A percentile compares a stretch with the other conserved stretches of the same genome.
Evolutionary conservation across 2,888 invertebrate species (phyloP).

Genomic region (Caradrina kadenii): DNA sequence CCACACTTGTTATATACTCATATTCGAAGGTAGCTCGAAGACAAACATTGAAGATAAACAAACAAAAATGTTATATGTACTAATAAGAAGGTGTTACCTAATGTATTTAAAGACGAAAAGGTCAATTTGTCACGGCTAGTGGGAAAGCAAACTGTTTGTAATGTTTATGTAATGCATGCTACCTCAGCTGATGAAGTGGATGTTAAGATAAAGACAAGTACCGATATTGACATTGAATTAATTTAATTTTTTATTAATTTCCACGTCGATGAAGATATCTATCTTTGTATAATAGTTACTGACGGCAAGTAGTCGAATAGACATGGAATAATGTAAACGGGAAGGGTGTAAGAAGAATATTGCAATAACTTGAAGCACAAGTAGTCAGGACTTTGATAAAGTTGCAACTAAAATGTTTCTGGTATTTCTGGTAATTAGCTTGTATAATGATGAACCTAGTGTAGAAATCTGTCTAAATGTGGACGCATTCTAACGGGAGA

Average conservation of each 20-base stretch:
- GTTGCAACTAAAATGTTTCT: no score
- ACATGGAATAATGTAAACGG: no score
- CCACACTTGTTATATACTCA: conserved; percentile 35
- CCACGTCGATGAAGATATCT: neutral
- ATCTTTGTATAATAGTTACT: no score
- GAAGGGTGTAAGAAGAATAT: no score
- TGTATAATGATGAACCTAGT: no score
- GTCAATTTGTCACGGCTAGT: conserved; percentile 51
- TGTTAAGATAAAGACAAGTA: neutral
- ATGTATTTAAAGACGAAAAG: conserved; percentile 48
- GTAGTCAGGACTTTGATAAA: no score
- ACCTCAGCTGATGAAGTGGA: conserved; percentile 4
- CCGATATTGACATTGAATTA: neutral
- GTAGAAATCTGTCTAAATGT: no score
- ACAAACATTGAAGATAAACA: conserved; percentile 52
- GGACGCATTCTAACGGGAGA: no score
- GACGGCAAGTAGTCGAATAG: no score
- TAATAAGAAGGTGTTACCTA: conserved; percentile 54
- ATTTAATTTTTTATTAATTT: neutral
- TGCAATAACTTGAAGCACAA: no score
- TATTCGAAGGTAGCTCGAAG: conserved; percentile 51
- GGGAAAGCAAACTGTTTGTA: conserved; percentile 25
- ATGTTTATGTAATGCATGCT: conserved; percentile 29
- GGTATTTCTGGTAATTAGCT: no score
- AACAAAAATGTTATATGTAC: conserved; percentile 54